Conservation (phyloP, 2,888 invertebrate genomes). For the Drosophila barbarae region DNA sequence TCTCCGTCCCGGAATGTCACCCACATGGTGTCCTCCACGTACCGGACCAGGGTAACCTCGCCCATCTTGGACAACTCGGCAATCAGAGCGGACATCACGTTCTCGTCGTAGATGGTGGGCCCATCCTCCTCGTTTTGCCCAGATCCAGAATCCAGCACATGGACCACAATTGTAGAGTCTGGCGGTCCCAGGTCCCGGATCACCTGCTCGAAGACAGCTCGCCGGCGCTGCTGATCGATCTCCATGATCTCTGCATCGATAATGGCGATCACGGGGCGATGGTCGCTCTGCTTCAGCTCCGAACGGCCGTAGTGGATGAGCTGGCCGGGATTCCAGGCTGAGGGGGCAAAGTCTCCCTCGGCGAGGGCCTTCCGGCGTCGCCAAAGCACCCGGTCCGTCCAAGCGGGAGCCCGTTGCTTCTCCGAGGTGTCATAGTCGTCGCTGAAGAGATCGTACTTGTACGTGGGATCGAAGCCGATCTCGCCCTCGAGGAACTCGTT, state of each 20-base stretch:
- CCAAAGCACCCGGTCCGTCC: slow-evolving; percentile 99
- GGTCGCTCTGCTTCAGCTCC: slow-evolving; percentile 98
- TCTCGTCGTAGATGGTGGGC: slow-evolving; percentile 87
- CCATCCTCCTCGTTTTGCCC: slow-evolving; percentile 80
- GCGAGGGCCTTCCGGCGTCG: slow-evolving; percentile 87
- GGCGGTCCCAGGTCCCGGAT: slow-evolving; percentile 94
- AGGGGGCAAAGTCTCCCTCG: slow-evolving; percentile 82
- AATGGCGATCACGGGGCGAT: slow-evolving; percentile 95
- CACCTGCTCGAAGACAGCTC: slow-evolving; percentile 87
- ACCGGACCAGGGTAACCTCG: slow-evolving; percentile 93
- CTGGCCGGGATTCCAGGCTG: slow-evolving; percentile 88
- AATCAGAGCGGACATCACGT: slow-evolving; percentile 88
- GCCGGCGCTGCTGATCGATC: slow-evolving; percentile 88
- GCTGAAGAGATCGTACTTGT: slow-evolving; percentile 99
- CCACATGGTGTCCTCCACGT: slow-evolving; percentile 93
- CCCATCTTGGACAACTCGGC: slow-evolving; percentile 91
- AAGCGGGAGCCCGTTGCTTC: slow-evolving; percentile 97
- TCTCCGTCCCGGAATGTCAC: slow-evolving; percentile 95
- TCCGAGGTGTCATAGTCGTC: slow-evolving; percentile 99
- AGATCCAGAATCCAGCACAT: slow-evolving; percentile 81
- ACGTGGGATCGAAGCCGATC: slow-evolving; percentile 96
- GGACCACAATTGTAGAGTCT: slow-evolving; percentile 94
- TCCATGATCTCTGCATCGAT: slow-evolving; percentile 92
- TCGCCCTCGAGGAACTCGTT: slow-evolving; percentile 95
- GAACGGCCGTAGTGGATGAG: slow-evolving; percentile 92